These are phyloP conservation scores for Brienomyrus longianalis DNA, from an alignment of 2,113 vertebrate genomes.

Conservation along the genomic window DNA sequence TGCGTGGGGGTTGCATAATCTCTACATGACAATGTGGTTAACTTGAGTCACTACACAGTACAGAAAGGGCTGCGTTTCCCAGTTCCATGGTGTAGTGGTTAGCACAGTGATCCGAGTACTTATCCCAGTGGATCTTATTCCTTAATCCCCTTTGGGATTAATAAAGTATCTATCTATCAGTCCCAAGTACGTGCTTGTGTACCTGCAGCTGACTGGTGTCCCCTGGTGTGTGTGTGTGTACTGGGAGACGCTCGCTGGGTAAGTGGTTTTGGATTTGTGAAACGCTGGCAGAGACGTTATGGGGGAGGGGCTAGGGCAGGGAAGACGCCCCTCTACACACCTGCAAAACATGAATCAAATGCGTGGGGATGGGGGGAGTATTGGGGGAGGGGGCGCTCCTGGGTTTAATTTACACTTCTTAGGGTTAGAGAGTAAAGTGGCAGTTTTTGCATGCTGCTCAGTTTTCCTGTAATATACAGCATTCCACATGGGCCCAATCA, in stretches of 20 bases:
- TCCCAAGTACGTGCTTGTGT: not conserved
- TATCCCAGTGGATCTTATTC: too few species aligned
- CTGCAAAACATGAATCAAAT: not conserved
- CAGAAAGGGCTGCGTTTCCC: not conserved
- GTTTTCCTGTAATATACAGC: not conserved
- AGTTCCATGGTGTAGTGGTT: too few species aligned
- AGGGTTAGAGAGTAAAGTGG: not conserved
- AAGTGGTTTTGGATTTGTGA: not conserved
- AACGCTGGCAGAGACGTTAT: not conserved
- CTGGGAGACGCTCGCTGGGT: not conserved
- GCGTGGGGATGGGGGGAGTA: not conserved
- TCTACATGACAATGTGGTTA: not conserved
- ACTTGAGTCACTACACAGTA: not conserved
- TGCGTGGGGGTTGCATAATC: not conserved
- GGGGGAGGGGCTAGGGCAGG: not conserved
- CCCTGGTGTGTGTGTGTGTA: not conserved
- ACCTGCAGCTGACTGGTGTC: not conserved
- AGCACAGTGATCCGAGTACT: too few species aligned
- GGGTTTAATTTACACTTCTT: not conserved
- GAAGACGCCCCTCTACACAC: not conserved
- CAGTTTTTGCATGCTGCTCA: not conserved
- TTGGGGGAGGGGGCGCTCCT: too few species aligned
- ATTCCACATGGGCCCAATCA: not conserved
- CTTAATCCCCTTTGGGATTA: too few species aligned
- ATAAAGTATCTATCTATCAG: too few species aligned